Percentiles rank a stretch among this genome's conserved stretches.
Conservation (phyloP, 2,797 vertebrate species). For the Sibirionetta formosa region DNA sequence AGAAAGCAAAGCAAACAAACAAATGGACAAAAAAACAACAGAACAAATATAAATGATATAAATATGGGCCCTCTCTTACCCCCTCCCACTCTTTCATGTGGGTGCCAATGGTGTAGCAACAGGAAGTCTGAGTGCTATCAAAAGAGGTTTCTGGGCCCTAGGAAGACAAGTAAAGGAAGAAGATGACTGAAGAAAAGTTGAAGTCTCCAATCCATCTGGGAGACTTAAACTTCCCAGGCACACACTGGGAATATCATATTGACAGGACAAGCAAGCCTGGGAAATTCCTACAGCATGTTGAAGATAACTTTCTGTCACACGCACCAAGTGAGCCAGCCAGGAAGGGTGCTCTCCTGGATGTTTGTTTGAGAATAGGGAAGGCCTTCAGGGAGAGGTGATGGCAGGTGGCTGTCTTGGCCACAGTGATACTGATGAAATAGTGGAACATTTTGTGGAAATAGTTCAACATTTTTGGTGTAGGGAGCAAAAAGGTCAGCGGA, state of each 20-base stretch:
- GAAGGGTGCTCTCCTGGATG: no score
- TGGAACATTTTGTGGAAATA: no score
- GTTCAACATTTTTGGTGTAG: no score
- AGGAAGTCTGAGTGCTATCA: not conserved
- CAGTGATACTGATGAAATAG: no score
- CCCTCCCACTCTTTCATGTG: not conserved
- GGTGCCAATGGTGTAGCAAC: not conserved
- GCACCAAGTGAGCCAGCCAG: no score
- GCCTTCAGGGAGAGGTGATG: no score
- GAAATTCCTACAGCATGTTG: no score
- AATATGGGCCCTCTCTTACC: not conserved
- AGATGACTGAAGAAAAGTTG: not conserved
- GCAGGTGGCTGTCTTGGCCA: no score
- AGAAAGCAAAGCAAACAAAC: not conserved
- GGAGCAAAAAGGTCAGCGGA: not conserved
- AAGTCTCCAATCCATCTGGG: no score
- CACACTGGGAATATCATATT: not conserved
- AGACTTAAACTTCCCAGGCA: not conserved
- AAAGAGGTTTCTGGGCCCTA: not conserved
- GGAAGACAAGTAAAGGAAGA: not conserved
- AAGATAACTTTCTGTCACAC: no score
- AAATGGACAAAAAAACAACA: not conserved
- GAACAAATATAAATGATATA: not conserved
- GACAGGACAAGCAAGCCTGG: not conserved
- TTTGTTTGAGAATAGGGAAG: no score